These are phyloP conservation scores for Leptinotarsa tumamoca DNA, from an alignment of 2,888 invertebrate genomes.

Conservation along the genomic window DNA sequence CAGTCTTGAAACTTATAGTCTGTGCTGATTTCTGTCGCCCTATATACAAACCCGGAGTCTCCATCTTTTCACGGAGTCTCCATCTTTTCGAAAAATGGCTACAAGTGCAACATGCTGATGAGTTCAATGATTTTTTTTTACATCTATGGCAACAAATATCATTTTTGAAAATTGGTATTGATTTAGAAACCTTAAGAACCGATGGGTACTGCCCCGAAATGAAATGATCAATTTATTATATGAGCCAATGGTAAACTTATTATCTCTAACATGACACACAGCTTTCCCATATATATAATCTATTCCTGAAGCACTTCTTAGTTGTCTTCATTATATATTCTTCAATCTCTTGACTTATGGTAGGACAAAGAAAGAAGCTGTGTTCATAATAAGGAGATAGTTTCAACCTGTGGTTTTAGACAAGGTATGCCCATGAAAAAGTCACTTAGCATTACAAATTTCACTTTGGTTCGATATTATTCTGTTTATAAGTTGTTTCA, in stretches of 20 bases:
- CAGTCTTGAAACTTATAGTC: no score
- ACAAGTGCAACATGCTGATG: no score
- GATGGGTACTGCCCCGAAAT: constrained; percentile 18
- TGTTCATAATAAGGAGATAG: constrained; percentile 20
- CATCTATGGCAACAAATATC: not conserved
- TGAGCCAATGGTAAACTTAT: constrained; percentile 17
- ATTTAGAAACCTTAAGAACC: constrained; percentile 15
- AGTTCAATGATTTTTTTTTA: no score
- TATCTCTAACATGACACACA: constrained; percentile 11
- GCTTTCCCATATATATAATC: constrained; percentile 17
- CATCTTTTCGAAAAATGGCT: no score
- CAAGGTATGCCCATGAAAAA: constrained; percentile 23
- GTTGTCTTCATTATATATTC: constrained; percentile 18
- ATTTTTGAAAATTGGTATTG: constrained; percentile 18
- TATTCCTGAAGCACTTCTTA: constrained; percentile 22
- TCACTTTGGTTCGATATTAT: constrained; percentile 23
- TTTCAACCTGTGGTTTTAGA: constrained; percentile 18
- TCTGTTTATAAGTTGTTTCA: constrained; percentile 22
- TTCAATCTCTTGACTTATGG: constrained; percentile 18
- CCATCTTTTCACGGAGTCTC: no score
- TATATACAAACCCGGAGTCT: no score
- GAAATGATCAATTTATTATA: constrained; percentile 12
- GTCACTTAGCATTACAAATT: constrained; percentile 19
- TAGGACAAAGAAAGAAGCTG: constrained; percentile 19
- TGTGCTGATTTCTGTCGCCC: no score